Percentiles rank a stretch among this genome's conserved stretches.
These are phyloP conservation scores for Calidris pygmaea DNA, from an alignment of 2,113 vertebrate species.

Conservation along the genomic window DNA sequence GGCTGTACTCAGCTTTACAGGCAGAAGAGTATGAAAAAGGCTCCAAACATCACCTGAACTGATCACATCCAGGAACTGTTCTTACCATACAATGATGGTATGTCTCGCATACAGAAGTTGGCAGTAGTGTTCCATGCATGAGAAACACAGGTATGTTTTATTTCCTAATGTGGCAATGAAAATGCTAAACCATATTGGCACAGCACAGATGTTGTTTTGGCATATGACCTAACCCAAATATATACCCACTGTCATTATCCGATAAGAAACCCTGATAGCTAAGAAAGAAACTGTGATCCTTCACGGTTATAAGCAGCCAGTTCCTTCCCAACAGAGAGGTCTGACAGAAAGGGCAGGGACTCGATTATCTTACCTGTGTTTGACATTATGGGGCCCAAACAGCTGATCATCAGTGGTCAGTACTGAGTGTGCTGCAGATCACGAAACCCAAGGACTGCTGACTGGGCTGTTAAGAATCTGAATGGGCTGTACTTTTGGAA, in stretches of 20 bases:
- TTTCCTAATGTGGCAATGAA: neutral
- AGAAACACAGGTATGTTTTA: neutral
- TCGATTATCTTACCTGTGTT: conserved; percentile 12
- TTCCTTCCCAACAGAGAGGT: neutral
- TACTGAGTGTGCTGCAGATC: conserved; percentile 22
- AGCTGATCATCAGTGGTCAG: conserved; percentile 16
- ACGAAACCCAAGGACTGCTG: conserved; percentile 30
- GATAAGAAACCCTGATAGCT: neutral
- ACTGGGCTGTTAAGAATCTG: conserved; percentile 58
- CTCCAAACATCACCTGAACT: neutral
- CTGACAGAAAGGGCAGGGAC: conserved; percentile 32
- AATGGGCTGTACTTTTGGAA: conserved; percentile 58
- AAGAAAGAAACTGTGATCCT: neutral
- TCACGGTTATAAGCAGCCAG: neutral
- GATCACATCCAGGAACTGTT: neutral
- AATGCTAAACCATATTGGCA: neutral
- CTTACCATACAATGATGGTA: neutral
- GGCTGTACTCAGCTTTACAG: neutral
- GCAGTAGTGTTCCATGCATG: neutral
- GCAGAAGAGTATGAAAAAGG: neutral
- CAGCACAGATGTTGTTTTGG: neutral
- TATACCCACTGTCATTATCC: neutral
- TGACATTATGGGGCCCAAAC: neutral
- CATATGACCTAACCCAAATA: neutral
- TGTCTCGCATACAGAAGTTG: neutral